Conservation (phyloP, 2,113 vertebrate species). For the Aptenodytes patagonicus region DNA sequence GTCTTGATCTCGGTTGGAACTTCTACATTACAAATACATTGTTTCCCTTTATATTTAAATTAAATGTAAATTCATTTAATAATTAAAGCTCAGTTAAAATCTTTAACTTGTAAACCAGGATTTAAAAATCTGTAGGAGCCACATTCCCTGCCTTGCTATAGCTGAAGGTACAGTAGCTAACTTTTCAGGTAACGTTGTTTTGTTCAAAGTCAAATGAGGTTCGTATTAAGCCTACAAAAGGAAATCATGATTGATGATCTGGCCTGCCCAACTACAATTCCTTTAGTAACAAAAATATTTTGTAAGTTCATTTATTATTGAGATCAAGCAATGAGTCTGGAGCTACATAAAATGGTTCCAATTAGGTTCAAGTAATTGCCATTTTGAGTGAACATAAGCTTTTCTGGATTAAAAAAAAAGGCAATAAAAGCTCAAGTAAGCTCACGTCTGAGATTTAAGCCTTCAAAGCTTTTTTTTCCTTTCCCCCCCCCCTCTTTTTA, state of each 20-base stretch:
- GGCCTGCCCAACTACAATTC: constrained; percentile 50
- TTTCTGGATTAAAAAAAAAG: constrained; percentile 42
- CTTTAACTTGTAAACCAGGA: constrained; percentile 21
- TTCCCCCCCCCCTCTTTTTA: no score
- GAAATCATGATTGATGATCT: constrained; percentile 60
- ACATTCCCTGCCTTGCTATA: constrained; percentile 7
- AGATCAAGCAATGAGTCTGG: constrained; percentile 64
- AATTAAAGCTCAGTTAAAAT: neutral
- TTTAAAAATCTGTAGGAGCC: constrained; percentile 30
- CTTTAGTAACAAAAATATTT: constrained; percentile 67
- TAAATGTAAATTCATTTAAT: neutral
- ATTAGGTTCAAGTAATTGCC: constrained; percentile 67
- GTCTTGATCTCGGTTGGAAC: neutral
- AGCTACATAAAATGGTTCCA: constrained; percentile 68
- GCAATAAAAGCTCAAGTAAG: constrained; percentile 60
- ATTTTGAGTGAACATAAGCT: constrained; percentile 58
- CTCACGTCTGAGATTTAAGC: constrained; percentile 63
- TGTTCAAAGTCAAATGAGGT: constrained; percentile 57
- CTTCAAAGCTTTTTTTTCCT: constrained; percentile 28
- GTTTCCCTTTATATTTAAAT: neutral
- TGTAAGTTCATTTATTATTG: constrained; percentile 59
- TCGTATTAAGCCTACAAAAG: constrained; percentile 49
- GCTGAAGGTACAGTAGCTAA: constrained; percentile 58
- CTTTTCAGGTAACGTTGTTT: constrained; percentile 37
- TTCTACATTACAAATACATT: neutral